These are phyloP conservation scores for Perca schrenkii DNA, from an alignment of 2,113 vertebrate species.

Conservation along the genomic window DNA sequence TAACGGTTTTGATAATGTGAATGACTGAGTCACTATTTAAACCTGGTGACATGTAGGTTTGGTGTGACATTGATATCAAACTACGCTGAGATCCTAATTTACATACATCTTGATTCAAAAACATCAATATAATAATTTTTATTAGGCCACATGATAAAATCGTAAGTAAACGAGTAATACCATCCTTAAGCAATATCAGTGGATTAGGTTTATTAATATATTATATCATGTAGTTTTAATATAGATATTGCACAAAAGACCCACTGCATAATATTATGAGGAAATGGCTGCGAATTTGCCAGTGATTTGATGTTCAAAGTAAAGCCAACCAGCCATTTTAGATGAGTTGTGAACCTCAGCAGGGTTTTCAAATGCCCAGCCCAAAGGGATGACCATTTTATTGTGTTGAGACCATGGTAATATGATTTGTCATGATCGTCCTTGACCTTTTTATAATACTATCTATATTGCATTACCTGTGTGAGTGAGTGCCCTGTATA, in stretches of 20 bases:
- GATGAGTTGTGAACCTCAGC: conserved; percentile 8
- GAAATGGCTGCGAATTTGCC: neutral
- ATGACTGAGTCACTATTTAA: neutral
- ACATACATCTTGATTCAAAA: neutral
- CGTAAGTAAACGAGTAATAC: neutral
- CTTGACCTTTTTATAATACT: conserved; percentile 47
- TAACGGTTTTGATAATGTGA: neutral
- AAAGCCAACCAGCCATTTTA: conserved; percentile 40
- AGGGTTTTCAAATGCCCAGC: conserved; percentile 23
- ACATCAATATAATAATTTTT: neutral
- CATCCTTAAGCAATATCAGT: neutral
- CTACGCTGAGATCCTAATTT: neutral
- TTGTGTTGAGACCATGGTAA: conserved; percentile 48
- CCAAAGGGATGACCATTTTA: conserved; percentile 45
- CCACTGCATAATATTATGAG: neutral
- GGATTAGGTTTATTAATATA: neutral
- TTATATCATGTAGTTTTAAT: neutral
- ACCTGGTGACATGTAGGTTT: neutral
- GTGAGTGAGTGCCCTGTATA: conserved; percentile 43
- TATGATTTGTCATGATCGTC: conserved; percentile 59
- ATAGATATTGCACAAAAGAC: neutral
- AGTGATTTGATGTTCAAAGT: conserved; percentile 15
- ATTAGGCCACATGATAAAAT: neutral
- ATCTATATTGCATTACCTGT: conserved; percentile 66
- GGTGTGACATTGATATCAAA: no score